Conservation (phyloP, 1,140 invertebrate species). For the Epicauta chinensis region DNA sequence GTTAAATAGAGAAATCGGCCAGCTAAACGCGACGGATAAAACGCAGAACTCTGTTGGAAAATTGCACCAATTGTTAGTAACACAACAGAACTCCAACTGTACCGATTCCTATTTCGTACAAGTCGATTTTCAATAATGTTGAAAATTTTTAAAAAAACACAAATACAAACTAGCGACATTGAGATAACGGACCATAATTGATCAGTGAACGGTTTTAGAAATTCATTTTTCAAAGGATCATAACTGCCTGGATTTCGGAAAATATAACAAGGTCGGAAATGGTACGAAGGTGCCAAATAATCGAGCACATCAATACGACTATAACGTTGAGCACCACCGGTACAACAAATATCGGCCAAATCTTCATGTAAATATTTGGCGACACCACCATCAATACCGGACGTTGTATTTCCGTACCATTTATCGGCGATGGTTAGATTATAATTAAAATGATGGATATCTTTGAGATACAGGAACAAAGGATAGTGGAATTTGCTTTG, state of each 20-base stretch:
- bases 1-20: constrained; percentile 36
- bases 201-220: constrained; percentile 27
- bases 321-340: constrained; percentile 10
- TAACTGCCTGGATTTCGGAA: constrained; percentile 25
- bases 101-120: neutral
- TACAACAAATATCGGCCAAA: constrained; percentile 16
- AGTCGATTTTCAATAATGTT: constrained; percentile 18
- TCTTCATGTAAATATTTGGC: constrained; percentile 20
- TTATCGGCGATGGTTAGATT: neutral
- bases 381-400: constrained; percentile 26
- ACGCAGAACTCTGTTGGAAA: constrained; percentile 27
- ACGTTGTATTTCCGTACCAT: constrained; percentile 29
- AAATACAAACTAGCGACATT: constrained; percentile 7
- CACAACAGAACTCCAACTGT: constrained; percentile 17
- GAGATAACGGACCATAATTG: constrained; percentile 21
- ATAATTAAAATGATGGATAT: constrained; percentile 7
- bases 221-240: constrained; percentile 20
- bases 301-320: constrained; percentile 26
- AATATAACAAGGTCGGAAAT: constrained; percentile 27
- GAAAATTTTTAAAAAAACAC: constrained; percentile 19
- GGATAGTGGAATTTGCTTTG: constrained; percentile 11
- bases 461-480: constrained; percentile 5
- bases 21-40: constrained; percentile 24
- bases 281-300: constrained; percentile 26
- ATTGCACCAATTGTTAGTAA: constrained; percentile 21